Evolutionary conservation across 1,140 invertebrate species (phyloP), one percentile per base, ranked within the genome.

Genomic region (Listronotus bonariensis): DNA sequence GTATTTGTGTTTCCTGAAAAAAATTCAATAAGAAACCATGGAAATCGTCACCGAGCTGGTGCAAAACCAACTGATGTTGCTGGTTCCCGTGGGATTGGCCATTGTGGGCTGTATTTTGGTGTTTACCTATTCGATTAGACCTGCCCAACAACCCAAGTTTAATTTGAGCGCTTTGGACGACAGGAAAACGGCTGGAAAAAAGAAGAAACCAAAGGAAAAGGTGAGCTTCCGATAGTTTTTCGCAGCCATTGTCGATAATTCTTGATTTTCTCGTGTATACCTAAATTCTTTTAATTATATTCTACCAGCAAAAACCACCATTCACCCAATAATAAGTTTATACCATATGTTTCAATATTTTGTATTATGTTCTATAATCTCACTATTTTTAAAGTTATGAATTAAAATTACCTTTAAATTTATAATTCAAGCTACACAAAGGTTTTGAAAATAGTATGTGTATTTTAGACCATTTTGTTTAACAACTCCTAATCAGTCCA

Each of bases 41-140:
- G 84, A 84, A 77, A 76, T 84, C 64, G 77, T 84, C 59, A 80
- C 76, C 68, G 81, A 84, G 75, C 77, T 83, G 65, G 48, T 53
- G 34, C 79, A 82, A 57, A 81, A 80, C 72, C 81, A 82, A 72
- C 82, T 84, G 74, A 75, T 82, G 72, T 76, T 87, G 51, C 83
- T 85, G 70, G 84, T 87, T 67, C 81, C 84, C 58, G 52, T 69
- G 18, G 84, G 84, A 61, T 80, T 87, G 76, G 86, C 87, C 68
- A 80, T 89, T 70, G 76, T 88, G 69, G 84, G 81, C 67, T 86
- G 86, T 62, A 79, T 88, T 54, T 79, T 89, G 59, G 86, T 89
- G 69, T 90, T 88, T 80, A 83, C 82, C 55, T 89, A 89, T 76
- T 88, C 88, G 56, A 89, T 91, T 77, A 87, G 87, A 79, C 84